phyloP scores from a whole-genome alignment of 2,113 vertebrate genomes.

The Genyomyrus donnyi region DNA sequence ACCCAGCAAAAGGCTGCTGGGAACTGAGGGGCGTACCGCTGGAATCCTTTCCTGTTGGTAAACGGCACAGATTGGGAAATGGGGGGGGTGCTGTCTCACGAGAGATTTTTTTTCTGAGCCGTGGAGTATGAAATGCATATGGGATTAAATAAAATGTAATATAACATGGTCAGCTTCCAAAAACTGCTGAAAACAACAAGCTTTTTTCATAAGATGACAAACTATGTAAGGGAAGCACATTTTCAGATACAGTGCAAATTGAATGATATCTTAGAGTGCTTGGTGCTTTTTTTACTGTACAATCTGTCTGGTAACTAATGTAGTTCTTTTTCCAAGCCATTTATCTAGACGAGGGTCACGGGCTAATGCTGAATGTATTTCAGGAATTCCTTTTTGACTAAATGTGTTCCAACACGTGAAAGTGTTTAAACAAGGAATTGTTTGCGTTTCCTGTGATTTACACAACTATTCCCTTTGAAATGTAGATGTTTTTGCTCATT shows the following conservation, averaged over 20 bases:
- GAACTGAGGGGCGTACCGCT: not conserved
- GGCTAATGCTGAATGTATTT: not conserved
- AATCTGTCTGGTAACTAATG: not conserved
- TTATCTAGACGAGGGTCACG: not conserved
- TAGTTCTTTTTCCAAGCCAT: not conserved
- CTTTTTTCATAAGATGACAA: not conserved
- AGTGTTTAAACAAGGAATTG: not conserved
- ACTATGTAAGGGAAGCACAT: not conserved
- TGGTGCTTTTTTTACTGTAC: not conserved
- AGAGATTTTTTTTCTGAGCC: not conserved
- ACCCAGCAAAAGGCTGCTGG: not conserved
- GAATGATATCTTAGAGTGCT: not conserved
- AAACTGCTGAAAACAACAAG: not conserved
- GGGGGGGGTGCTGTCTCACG: not conserved
- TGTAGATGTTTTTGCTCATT: not conserved
- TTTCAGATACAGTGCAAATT: not conserved
- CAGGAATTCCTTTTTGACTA: not conserved
- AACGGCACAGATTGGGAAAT: not conserved
- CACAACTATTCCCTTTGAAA: not conserved
- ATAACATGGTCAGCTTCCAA: not conserved
- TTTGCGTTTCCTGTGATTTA: not conserved
- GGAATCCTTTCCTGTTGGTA: not conserved
- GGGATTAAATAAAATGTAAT: not conserved
- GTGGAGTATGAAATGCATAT: not conserved
- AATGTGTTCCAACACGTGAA: not conserved